These are phyloP conservation scores for Ambastaia sidthimunki DNA, from an alignment of 2,797 vertebrate species.

Conservation along the genomic window DNA sequence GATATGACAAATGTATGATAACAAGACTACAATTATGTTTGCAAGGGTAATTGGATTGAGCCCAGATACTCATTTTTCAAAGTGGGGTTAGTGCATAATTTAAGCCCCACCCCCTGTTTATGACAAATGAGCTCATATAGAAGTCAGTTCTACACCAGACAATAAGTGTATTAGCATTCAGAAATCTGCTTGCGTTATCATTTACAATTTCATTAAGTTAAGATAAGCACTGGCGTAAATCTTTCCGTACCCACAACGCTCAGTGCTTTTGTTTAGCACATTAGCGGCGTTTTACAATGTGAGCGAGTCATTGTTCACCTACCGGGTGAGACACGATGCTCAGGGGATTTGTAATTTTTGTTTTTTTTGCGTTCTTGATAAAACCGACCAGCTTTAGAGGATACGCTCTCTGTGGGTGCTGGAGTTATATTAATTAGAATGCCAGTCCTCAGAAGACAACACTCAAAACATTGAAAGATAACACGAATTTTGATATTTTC, in stretches of 20 bases:
- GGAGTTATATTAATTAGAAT: constrained; percentile 28
- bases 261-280: constrained; percentile 20
- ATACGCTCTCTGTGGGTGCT: constrained; percentile 1
- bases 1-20: constrained; percentile 28
- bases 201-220: constrained; percentile 45
- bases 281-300: neutral
- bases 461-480: constrained; percentile 12
- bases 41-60: constrained; percentile 15
- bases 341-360: neutral
- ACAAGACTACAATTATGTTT: constrained; percentile 34
- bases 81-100: constrained; percentile 14
- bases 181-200: constrained; percentile 4
- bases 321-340: neutral
- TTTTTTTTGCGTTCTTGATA: neutral
- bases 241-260: constrained; percentile 29
- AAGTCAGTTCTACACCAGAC: constrained; percentile 21
- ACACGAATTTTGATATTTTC: constrained; percentile 8
- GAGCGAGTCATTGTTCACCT: neutral
- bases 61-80: constrained; percentile 19
- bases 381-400: constrained; percentile 2
- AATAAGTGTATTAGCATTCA: constrained; percentile 19
- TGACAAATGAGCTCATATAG: constrained; percentile 19
- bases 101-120: neutral
- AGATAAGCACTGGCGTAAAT: constrained; percentile 36
- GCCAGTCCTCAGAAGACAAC: neutral